Evolutionary conservation across 2,888 invertebrate species (phyloP), one percentile per base, ranked within the genome.

Genomic region (Athripsodes cinereus): DNA sequence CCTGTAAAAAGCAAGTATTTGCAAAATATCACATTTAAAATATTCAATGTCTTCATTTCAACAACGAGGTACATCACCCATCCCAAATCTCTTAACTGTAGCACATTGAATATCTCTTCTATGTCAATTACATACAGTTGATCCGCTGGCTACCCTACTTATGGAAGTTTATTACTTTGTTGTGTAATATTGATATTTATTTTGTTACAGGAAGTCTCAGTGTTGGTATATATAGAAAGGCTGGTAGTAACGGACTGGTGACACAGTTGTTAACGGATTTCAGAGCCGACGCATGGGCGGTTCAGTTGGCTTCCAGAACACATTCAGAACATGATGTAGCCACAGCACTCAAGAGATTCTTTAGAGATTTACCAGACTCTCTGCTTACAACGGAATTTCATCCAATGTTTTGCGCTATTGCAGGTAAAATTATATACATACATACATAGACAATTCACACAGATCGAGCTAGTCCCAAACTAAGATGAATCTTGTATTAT

Each of bases 261-360:
- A 80, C 86, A 1, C 85, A 85, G 61, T 75, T 96, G 18, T 74
- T 94, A 58, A 81, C 84, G 6, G 80, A 83, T 52, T 92, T 95
- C 70, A 81, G 89, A 2, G 82, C 86, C 63, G 90, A 95, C 69
- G 90, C 94, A 13, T 91, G 92, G 83, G 83, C 87, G 3, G 90
- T 94, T 2, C 90, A 91, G 70, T 81, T 95, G 50, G 87, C 87
- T 13, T 79, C 81, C 3, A 84, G 84, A 47, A 85, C 86, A 53
- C 91, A 88, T 68, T 84, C 86, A 0, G 92, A 93, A 66, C 90
- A 94, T 71, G 95, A 95, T 69, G 92, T 95, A 13, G 89, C 93
- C 2, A 91, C 89, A 35, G 90, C 88, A 1, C 75, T 96, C 5
- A 93, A 95, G 72, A 78, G 94, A 60, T 96, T 94, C 74, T 88